Conservation (phyloP, 1,140 invertebrate genomes). For the Pteromalus puparum region DNA sequence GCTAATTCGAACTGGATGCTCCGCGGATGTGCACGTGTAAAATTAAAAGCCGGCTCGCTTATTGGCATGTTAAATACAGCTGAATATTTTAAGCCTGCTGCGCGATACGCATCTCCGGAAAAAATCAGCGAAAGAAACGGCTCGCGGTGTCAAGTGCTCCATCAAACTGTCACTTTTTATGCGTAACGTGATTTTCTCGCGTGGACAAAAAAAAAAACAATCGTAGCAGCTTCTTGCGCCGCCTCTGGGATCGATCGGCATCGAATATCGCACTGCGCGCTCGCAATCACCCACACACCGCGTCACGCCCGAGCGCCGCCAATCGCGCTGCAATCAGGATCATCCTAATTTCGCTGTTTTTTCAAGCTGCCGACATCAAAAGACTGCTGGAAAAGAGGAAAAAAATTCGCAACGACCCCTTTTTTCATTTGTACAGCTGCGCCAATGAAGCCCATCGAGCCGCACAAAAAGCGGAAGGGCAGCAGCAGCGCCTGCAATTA, state of each 20-base stretch:
- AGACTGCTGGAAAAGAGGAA: too few species aligned
- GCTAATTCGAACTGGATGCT: not conserved
- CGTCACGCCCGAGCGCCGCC: too few species aligned
- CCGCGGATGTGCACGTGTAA: not conserved
- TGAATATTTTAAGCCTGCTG: not conserved
- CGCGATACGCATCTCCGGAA: too few species aligned
- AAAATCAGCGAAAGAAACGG: too few species aligned
- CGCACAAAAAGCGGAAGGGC: too few species aligned
- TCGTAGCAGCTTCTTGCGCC: too few species aligned
- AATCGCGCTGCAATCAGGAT: not conserved
- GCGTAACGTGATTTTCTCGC: too few species aligned
- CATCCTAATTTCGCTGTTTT: not conserved
- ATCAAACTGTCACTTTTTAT: too few species aligned
- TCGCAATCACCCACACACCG: not conserved
- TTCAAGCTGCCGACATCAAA: not conserved
- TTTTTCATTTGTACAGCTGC: not conserved
- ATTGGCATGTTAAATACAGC: not conserved
- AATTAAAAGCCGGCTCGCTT: not conserved
- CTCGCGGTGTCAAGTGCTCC: too few species aligned
- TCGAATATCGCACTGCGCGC: not conserved
- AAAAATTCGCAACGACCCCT: not conserved
- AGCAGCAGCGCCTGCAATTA: slow-evolving; percentile 10
- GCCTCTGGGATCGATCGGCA: too few species aligned
- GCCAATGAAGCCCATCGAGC: not conserved
- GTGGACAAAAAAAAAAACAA: too few species aligned